phyloP scores from a whole-genome alignment of 2,113 vertebrate genomes.

The Climacteris rufus region DNA sequence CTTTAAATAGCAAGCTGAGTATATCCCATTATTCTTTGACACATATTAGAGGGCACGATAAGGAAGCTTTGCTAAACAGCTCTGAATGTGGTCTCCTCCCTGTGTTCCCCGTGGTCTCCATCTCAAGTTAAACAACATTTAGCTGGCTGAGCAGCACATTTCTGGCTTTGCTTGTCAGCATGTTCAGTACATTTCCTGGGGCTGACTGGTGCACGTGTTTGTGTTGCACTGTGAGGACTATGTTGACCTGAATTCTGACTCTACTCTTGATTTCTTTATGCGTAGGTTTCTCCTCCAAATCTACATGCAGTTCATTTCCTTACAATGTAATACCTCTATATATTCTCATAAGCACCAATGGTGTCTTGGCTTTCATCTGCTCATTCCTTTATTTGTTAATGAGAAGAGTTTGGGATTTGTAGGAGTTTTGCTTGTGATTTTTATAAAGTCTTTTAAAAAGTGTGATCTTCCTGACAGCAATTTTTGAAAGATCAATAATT shows the following conservation, averaged over 20 bases:
- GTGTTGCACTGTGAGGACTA: neutral
- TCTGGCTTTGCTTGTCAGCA: neutral
- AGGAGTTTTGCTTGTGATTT: neutral
- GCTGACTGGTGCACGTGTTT: neutral
- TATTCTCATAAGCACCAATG: neutral
- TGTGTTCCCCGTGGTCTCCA: neutral
- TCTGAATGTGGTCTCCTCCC: neutral
- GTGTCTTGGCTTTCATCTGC: neutral
- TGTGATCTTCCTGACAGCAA: neutral
- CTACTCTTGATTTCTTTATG: neutral
- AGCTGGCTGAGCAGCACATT: neutral
- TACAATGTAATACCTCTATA: neutral
- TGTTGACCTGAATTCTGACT: neutral
- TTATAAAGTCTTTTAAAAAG: neutral
- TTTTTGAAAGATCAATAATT: neutral
- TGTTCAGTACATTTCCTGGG: neutral
- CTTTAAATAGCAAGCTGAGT: neutral
- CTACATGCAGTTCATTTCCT: neutral
- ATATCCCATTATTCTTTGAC: neutral
- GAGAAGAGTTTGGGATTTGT: neutral
- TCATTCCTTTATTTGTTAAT: neutral
- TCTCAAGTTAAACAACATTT: neutral
- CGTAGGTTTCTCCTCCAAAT: neutral
- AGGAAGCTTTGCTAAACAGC: neutral
- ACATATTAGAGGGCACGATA: neutral